These are phyloP conservation scores for Lamproptera curius DNA, from an alignment of 2,888 invertebrate species.

Conservation along the genomic window DNA sequence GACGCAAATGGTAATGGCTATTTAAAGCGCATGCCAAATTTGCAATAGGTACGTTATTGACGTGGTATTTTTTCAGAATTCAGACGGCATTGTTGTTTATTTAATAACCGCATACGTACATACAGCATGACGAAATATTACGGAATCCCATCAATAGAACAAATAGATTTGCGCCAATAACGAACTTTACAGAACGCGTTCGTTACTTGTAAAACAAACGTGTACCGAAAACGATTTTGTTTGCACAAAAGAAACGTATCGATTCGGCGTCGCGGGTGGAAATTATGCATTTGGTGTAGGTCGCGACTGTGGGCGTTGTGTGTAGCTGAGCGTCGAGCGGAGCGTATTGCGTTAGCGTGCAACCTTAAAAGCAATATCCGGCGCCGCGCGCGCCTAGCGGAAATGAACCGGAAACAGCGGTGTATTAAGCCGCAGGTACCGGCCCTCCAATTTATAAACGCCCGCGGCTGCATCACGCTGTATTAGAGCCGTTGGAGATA, in stretches of 20 bases:
- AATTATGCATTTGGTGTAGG: slow-evolving; percentile 6
- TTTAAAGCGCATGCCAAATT: no score
- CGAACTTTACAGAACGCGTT: slow-evolving; percentile 14
- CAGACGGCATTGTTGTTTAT: no score
- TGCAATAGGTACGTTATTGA: no score
- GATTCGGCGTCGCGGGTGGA: slow-evolving; percentile 14
- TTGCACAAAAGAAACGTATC: slow-evolving; percentile 15
- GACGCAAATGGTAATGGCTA: no score
- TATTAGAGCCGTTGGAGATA: slow-evolving; percentile 45
- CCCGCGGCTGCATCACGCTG: slow-evolving; percentile 61
- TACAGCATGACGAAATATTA: neutral
- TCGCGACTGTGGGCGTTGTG: slow-evolving; percentile 19
- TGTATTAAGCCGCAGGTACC: slow-evolving; percentile 79
- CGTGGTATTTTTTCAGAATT: no score
- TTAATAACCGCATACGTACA: no score
- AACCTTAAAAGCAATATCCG: slow-evolving; percentile 80
- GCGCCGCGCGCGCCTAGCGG: slow-evolving; percentile 75
- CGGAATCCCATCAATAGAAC: slow-evolving; percentile 2
- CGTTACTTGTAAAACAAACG: slow-evolving; percentile 18
- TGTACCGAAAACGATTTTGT: slow-evolving; percentile 13
- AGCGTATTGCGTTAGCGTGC: slow-evolving; percentile 47
- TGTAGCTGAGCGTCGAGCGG: slow-evolving; percentile 17
- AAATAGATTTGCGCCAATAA: slow-evolving; percentile 5
- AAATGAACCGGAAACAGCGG: slow-evolving; percentile 79
- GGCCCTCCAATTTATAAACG: slow-evolving; percentile 78